phyloP scores from a whole-genome alignment of 2,888 invertebrate genomes.

The Thera britannica region DNA sequence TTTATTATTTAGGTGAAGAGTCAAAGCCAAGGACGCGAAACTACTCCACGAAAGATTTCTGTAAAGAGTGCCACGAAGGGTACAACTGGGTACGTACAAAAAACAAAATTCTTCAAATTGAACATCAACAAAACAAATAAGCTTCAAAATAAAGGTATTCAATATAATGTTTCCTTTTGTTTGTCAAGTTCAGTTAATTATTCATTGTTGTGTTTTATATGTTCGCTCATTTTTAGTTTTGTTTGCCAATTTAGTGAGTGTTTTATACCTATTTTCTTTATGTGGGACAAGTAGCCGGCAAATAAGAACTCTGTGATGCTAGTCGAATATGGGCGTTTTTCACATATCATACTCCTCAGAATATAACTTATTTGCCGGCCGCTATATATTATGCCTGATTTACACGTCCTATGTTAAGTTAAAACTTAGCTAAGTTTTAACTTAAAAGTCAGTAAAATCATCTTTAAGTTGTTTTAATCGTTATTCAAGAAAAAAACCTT shows the following conservation, averaged over 20 bases:
- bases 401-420: not conserved
- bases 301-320: not conserved
- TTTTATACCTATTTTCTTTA: not conserved
- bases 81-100: constrained; percentile 75
- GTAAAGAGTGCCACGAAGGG: constrained; percentile 85
- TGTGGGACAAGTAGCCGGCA: not conserved
- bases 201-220: not conserved
- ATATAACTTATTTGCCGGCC: not conserved
- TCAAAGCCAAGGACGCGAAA: constrained; percentile 74
- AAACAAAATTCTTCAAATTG: not conserved
- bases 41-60: constrained; percentile 86
- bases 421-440: not conserved
- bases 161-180: not conserved
- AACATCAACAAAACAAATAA: not conserved
- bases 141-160: not conserved
- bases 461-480: not conserved
- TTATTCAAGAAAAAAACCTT: not conserved
- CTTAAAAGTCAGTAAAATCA: not conserved
- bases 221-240: not conserved
- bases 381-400: not conserved
- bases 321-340: too few species aligned
- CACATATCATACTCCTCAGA: not conserved
- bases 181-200: not conserved
- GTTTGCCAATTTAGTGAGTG: not conserved
- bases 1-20: constrained; percentile 63